These are phyloP conservation scores for Stenchaetothrips biformis DNA, from an alignment of 2,888 invertebrate genomes.

Conservation along the genomic window DNA sequence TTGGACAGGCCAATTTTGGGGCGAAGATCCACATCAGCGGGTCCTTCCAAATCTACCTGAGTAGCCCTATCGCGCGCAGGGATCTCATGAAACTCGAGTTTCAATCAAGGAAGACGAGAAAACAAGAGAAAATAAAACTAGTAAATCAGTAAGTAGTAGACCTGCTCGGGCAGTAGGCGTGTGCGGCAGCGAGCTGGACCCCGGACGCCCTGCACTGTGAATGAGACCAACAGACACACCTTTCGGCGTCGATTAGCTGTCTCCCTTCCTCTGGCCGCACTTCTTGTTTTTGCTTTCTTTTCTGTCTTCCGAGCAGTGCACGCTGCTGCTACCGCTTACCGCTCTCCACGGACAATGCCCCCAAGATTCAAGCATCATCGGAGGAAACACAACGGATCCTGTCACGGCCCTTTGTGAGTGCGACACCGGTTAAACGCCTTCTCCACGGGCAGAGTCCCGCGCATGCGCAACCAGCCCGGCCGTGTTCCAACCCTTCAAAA, in stretches of 20 bases:
- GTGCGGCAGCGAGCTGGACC: neutral
- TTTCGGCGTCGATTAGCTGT: neutral
- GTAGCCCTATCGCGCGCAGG: neutral
- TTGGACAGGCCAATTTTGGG: constrained; percentile 14
- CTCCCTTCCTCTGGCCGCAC: neutral
- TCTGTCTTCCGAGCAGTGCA: no score
- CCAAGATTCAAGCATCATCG: neutral
- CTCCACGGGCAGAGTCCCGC: no score
- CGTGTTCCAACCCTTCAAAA: no score
- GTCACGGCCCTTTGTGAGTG: no score
- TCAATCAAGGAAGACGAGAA: neutral
- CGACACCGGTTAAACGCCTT: no score
- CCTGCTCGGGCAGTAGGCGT: neutral
- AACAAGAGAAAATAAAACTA: constrained; percentile 3
- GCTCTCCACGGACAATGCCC: neutral
- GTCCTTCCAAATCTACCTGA: neutral
- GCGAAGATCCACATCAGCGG: neutral
- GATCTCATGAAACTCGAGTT: constrained; percentile 11
- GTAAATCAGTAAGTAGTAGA: neutral
- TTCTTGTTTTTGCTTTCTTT: no score
- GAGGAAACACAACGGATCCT: neutral
- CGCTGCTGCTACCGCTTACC: neutral
- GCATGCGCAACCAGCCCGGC: no score
- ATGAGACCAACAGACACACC: neutral
- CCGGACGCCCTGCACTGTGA: neutral